Evolutionary conservation across 2,888 invertebrate genomes (phyloP).

Genomic region (Synergus umbraculus): DNA sequence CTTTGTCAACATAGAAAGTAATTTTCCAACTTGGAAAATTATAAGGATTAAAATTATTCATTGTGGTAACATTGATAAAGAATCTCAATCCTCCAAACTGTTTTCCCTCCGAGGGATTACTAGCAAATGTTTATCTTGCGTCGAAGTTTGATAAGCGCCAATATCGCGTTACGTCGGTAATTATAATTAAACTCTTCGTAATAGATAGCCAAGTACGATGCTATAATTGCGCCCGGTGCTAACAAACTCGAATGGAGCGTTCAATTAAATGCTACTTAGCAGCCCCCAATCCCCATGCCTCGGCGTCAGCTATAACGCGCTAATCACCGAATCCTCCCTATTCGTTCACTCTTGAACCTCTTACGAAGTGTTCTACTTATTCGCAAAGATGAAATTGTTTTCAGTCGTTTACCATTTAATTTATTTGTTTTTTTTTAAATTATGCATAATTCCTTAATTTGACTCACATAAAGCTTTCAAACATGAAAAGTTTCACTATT

Average conservation of each 20-base stretch:
- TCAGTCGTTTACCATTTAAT: slow-evolving; percentile 1
- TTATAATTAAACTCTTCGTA: slow-evolving; percentile 70
- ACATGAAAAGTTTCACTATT: neutral
- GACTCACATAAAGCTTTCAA: slow-evolving; percentile 3
- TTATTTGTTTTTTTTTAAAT: slow-evolving; percentile 7
- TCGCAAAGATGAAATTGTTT: slow-evolving; percentile 26
- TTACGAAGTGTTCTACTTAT: slow-evolving; percentile 13
- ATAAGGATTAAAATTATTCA: neutral
- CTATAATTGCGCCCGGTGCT: slow-evolving; percentile 65
- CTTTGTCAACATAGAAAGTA: neutral
- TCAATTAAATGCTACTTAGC: slow-evolving; percentile 74
- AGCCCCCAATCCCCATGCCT: slow-evolving; percentile 51
- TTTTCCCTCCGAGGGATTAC: slow-evolving; percentile 49
- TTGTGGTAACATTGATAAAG: neutral
- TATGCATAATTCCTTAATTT: slow-evolving; percentile 7
- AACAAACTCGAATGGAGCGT: slow-evolving; percentile 72
- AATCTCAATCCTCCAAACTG: neutral
- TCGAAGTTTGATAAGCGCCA: slow-evolving; percentile 53
- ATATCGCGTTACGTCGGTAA: slow-evolving; percentile 60
- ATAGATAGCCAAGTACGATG: slow-evolving; percentile 63
- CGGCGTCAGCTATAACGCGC: slow-evolving; percentile 53
- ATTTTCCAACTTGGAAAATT: neutral
- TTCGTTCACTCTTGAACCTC: slow-evolving; percentile 17
- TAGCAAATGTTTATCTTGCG: slow-evolving; percentile 59
- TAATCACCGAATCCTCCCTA: slow-evolving; percentile 59